Base-by-base conservation (phyloP, 2,888 invertebrate species). In the Drosophila engyochracea region DNA sequence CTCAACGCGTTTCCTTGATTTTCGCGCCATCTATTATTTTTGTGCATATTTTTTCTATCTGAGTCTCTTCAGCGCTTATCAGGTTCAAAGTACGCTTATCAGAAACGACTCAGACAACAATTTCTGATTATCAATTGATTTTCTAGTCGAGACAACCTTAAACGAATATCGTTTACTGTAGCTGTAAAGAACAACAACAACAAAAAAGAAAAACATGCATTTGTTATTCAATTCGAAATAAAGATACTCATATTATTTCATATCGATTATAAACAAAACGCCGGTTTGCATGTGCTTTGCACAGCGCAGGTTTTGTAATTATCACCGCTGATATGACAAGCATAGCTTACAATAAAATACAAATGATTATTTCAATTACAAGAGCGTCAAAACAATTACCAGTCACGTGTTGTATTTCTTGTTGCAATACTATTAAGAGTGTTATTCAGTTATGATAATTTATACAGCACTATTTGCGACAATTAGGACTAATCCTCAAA, bases 71-170 rank as follows among this genome's bases (percentile, higher is more conserved):
- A 12, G 19, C 47, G 70, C 59, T 64, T 59, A 74, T 67, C 52
- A 67, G 70, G 82, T 79, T 86, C 80, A 82, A 74, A 70, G 80
- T 65, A 75, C 85, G 66, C 88, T 86, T 86, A 86, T 86, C 85
- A 75, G 58, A 65, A 33, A 30, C 30, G 30, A 19, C 30, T 16
- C 16, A 47, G 16, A 47, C 25, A 64, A 16, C 41, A 54, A 72
- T 28, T 39, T 68, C 9, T 47, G 47, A 47, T 58, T 60, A 66
- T 44, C 25, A 44, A 28, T 25, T 44, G 31, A 61, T 67, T 28
- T 37, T 33, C 35, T 35, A 33, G 25, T 19, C 47, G n/a, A 19
- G 63, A 33, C 51, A 54, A 44, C 31, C 35, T 22, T 47, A 44
- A 54, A 47, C 39, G 33, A 31, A 49, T 76, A 78, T 70, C 41